Percentiles rank a stretch among this genome's conserved stretches.
phyloP scores from a whole-genome alignment of 1,140 invertebrate genomes.

The Heterodera schachtii region DNA sequence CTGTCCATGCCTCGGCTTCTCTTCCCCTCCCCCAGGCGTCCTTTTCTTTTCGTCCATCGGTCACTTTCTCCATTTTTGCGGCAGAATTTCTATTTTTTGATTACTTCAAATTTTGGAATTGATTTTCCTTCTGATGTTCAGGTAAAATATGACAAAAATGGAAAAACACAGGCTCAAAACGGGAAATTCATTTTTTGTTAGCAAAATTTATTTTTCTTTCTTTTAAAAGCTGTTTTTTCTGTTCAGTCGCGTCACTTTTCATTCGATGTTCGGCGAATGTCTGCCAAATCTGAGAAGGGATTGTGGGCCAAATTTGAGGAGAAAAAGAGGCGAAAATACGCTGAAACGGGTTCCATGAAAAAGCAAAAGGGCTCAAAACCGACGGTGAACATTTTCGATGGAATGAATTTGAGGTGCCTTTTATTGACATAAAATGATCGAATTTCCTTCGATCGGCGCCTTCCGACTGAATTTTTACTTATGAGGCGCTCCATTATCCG shows the following conservation, averaged over 20 bases:
- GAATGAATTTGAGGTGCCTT: not conserved
- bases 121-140: not conserved
- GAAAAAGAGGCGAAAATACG: not conserved
- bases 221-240: not conserved
- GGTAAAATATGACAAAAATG: not conserved
- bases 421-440: not conserved
- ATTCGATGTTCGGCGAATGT: not conserved
- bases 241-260: not conserved
- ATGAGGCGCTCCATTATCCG: not conserved
- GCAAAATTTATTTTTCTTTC: too few relatives aligned
- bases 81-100: not conserved
- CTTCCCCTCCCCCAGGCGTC: not conserved
- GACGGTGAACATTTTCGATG: slow-evolving; percentile 8
- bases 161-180: too few relatives aligned
- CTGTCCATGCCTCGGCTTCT: not conserved
- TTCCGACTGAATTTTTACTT: not conserved
- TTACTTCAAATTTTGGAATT: not conserved
- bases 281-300: not conserved
- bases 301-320: not conserved
- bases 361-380: not conserved
- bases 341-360: slow-evolving; percentile 1
- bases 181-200: too few relatives aligned
- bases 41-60: not conserved
- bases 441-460: too few relatives aligned
- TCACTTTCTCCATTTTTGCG: not conserved